Evolutionary conservation across 2,113 vertebrate species (phyloP).

Genomic region (Herpailurus yagouaroundi): DNA sequence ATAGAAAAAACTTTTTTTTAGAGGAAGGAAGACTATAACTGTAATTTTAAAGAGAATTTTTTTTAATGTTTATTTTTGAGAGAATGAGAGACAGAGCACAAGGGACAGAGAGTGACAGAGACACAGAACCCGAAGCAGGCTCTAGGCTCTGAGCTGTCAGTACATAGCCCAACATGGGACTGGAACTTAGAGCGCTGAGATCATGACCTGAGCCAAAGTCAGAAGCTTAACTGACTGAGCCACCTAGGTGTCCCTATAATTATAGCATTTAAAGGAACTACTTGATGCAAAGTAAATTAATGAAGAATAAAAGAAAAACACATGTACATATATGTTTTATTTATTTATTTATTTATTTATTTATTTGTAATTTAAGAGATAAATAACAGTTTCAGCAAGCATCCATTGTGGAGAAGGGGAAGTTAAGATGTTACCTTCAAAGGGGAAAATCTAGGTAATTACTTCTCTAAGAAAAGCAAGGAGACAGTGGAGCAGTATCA

Average conservation of each 20-base stretch:
- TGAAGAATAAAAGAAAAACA: background rate
- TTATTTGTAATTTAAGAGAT: background rate
- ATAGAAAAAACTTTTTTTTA: slow-evolving; percentile 3
- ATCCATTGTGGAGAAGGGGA: background rate
- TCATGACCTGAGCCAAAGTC: too few species aligned
- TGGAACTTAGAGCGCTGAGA: too few species aligned
- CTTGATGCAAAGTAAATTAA: background rate
- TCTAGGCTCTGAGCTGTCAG: too few species aligned
- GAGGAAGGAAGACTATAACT: background rate
- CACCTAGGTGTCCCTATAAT: background rate
- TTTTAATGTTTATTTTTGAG: too few species aligned
- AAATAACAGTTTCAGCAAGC: background rate
- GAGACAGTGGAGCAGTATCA: background rate
- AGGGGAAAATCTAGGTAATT: background rate
- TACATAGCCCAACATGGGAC: too few species aligned
- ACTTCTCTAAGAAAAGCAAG: background rate
- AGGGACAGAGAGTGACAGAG: too few species aligned
- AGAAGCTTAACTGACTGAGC: too few species aligned
- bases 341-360: background rate
- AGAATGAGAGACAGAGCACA: too few species aligned
- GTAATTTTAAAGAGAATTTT: background rate
- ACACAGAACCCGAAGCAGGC: too few species aligned
- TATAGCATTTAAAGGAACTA: background rate
- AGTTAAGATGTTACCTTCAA: background rate
- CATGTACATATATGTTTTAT: background rate